These are phyloP conservation scores for Lysandra bellargus DNA, from an alignment of 2,888 invertebrate species.

Conservation along the genomic window DNA sequence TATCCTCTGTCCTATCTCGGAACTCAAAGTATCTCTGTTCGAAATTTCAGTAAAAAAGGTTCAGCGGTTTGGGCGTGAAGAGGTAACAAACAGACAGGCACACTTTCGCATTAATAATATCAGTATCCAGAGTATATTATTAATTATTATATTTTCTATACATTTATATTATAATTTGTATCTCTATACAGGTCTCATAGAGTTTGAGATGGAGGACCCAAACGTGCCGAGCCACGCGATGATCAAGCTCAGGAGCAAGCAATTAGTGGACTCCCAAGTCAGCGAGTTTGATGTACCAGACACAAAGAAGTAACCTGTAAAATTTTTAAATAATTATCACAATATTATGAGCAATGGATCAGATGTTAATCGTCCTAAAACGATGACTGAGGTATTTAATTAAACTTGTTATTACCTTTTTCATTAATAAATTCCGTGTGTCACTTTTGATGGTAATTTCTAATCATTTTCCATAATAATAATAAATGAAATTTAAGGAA, in stretches of 20 bases:
- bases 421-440: neutral
- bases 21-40: too few relatives aligned
- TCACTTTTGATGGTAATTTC: neutral
- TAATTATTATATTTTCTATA: neutral
- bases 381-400: neutral
- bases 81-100: too few relatives aligned
- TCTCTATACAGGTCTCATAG: slow-evolving; percentile 61
- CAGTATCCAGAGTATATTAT: too few relatives aligned
- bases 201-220: slow-evolving; percentile 77
- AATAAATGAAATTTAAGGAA: too few relatives aligned
- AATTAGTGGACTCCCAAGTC: slow-evolving; percentile 75
- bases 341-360: neutral
- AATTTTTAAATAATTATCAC: neutral
- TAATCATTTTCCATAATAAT: neutral
- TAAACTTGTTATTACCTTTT: neutral
- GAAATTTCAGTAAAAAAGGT: too few relatives aligned
- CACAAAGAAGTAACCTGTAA: slow-evolving; percentile 50
- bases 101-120: too few relatives aligned
- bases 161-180: neutral
- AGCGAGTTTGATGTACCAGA: slow-evolving; percentile 73
- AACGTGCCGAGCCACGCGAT: slow-evolving; percentile 74
- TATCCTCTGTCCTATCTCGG: too few relatives aligned
- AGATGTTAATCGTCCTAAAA: neutral
- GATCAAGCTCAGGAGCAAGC: slow-evolving; percentile 76
- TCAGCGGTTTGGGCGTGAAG: too few relatives aligned